A percentile compares a stretch with the other conserved stretches of the same genome.
Evolutionary conservation across 2,888 invertebrate species (phyloP).

Genomic region (Capitulum mitella): DNA sequence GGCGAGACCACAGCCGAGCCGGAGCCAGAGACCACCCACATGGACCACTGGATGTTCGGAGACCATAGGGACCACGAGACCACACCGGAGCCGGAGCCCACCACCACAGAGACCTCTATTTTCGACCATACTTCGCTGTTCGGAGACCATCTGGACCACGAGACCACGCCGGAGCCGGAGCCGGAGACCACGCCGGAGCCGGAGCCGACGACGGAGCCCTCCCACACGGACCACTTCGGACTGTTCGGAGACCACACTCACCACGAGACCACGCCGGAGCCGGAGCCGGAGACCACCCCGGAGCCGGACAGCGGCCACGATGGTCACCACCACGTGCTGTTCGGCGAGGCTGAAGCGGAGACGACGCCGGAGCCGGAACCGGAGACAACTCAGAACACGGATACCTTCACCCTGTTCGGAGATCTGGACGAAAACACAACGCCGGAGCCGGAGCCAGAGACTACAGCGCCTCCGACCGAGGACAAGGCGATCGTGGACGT

Average conservation of each 20-base stretch:
- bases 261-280: not conserved
- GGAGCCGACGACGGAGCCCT: not conserved
- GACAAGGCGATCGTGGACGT: not conserved
- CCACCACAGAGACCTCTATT: too few relatives aligned
- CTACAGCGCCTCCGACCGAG: not conserved
- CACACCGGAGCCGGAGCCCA: too few relatives aligned
- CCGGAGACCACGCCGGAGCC: slow-evolving; percentile 19
- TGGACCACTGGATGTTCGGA: not conserved
- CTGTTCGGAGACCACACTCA: too few relatives aligned
- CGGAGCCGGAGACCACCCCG: not conserved
- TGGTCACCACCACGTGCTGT: too few relatives aligned
- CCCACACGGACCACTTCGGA: too few relatives aligned
- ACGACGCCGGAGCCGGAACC: not conserved
- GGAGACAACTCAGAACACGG: not conserved
- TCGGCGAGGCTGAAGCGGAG: not conserved
- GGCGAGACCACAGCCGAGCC: not conserved
- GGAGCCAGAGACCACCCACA: not conserved
- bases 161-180: not conserved
- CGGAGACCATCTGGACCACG: not conserved
- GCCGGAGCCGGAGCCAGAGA: not conserved
- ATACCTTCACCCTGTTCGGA: too few relatives aligned
- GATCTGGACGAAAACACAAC: not conserved
- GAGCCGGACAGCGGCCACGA: not conserved
- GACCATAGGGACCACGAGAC: too few relatives aligned
- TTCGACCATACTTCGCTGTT: too few relatives aligned